Base-by-base conservation (phyloP, 2,888 invertebrate genomes). In the Gonocerus acuteangulatus region DNA sequence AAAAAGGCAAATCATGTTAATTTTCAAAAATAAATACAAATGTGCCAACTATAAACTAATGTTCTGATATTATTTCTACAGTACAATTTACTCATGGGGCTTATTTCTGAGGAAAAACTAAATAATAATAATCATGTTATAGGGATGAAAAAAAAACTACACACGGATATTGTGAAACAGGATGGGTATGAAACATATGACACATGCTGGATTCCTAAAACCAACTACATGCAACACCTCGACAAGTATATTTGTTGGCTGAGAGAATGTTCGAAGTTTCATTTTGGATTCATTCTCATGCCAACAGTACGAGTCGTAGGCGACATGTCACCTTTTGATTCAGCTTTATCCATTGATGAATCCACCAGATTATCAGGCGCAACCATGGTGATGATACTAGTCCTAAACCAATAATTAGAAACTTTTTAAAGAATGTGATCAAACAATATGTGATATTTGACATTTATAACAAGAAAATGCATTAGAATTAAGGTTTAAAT, bases 301-400 rank as follows among this genome's bases (percentile, higher is more conserved):
- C 54, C 36, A 39, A 58, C 58, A 58, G 45, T 45, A 57, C 62
- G 60, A 60, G 52, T 54, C 60, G 51, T 56, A 60, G 62, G 62
- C 61, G 63, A 63, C 63, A 63, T 61, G 64, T 65, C 65, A 65
- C 65, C 65, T 65, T 62, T 62, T 57, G 65, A 45, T 47, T 61
- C 36, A 23, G 54, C 56, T 62, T 60, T 62, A 52, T 65, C 65
- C 65, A 57, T 62, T 49, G 65, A 60, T 44, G 65, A 56, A 54
- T 65, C 65, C 62, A 62, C 58, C 60, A 65, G 60, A 54, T 59
- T 64, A 65, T 65, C 65, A 52, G 65, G 65, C 54, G 65, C 62
- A 51, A 65, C 65, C 65, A 65, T 65, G 60, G 39, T 62, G 65
- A 62, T 34, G 48, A 58, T 44, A 58, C 54, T 47, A 61, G 23